Evolutionary conservation across 1,140 invertebrate genomes (phyloP).

Genomic region (Chymomyza costata): DNA sequence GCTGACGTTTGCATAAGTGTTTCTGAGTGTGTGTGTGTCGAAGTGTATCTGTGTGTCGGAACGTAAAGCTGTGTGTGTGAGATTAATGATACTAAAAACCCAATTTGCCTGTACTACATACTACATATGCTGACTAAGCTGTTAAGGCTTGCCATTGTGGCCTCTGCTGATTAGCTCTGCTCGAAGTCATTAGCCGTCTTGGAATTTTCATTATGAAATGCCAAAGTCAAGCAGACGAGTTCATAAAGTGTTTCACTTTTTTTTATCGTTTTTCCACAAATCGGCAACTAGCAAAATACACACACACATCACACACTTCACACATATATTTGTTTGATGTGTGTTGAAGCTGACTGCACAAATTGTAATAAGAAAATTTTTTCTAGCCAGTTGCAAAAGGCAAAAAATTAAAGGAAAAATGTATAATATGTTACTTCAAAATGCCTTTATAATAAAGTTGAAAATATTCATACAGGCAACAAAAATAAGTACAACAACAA

Average conservation of each 20-base stretch:
- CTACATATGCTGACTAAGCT: not conserved
- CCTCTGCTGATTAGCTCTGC: slow-evolving; percentile 54
- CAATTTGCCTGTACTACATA: slow-evolving; percentile 20
- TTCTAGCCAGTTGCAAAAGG: slow-evolving; percentile 41
- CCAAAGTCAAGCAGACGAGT: slow-evolving; percentile 14
- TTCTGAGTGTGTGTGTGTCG: too few relatives aligned
- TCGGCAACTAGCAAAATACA: slow-evolving; percentile 29
- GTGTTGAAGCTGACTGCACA: slow-evolving; percentile 40
- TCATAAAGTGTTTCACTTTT: slow-evolving; percentile 16
- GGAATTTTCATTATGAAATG: slow-evolving; percentile 56
- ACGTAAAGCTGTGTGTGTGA: slow-evolving; percentile 59
- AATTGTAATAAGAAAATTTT: slow-evolving; percentile 63
- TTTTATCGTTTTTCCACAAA: too few relatives aligned
- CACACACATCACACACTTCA: not conserved
- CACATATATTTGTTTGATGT: not conserved
- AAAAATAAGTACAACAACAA: slow-evolving; percentile 19
- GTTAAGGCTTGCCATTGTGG: too few relatives aligned
- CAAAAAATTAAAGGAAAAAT: too few relatives aligned
- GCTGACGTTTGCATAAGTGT: slow-evolving; percentile 59
- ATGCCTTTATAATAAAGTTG: slow-evolving; percentile 67
- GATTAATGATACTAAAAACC: slow-evolving; percentile 61
- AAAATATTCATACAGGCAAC: slow-evolving; percentile 63
- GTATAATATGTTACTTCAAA: too few relatives aligned
- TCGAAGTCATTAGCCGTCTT: slow-evolving; percentile 60
- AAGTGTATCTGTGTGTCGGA: too few relatives aligned